A percentile compares a stretch with the other conserved stretches of the same genome.
Conservation (phyloP, 2,113 vertebrate genomes). For the Guaruba guarouba region DNA sequence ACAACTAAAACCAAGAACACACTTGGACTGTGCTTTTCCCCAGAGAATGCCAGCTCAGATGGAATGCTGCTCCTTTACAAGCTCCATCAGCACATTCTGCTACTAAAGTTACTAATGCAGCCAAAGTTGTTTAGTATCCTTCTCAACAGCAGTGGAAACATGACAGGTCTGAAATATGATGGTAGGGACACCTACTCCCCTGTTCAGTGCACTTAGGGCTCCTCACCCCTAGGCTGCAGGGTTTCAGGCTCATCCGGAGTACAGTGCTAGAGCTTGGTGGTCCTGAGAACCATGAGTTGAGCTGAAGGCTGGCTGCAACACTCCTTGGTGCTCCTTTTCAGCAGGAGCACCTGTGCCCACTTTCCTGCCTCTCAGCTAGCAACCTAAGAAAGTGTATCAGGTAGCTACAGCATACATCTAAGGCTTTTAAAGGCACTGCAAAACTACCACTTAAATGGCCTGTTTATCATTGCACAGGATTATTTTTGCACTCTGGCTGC, state of each 20-base stretch:
- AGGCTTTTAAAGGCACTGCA: neutral
- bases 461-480: neutral
- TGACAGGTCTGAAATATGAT: neutral
- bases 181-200: neutral
- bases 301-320: neutral
- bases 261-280: neutral
- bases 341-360: neutral
- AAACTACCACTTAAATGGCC: neutral
- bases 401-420: neutral
- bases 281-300: neutral
- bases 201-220: neutral
- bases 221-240: neutral
- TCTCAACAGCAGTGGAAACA: neutral
- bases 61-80: neutral
- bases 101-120: neutral
- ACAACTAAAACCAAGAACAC: neutral
- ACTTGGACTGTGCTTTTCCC: neutral
- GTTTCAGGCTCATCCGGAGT: neutral
- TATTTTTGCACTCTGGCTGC: neutral
- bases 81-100: neutral
- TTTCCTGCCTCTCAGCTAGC: neutral
- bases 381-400: neutral
- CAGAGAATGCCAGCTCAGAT: neutral
- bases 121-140: neutral
- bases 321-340: neutral